Conservation (phyloP, 2,113 vertebrate genomes). For the Eurypyga helias region DNA sequence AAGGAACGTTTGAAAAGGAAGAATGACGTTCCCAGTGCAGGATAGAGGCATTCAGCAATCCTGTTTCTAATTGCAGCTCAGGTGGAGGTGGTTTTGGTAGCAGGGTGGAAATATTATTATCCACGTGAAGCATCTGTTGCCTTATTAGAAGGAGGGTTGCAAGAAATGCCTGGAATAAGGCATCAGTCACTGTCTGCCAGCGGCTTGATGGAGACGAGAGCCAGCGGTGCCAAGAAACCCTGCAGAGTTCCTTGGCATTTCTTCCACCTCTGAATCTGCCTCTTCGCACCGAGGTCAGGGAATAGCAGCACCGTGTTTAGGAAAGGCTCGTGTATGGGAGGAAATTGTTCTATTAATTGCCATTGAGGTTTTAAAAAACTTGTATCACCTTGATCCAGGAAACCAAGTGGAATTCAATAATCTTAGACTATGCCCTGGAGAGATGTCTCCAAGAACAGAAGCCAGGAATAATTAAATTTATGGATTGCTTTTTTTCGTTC, state of each 20-base stretch:
- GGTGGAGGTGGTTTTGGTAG: constrained; percentile 7
- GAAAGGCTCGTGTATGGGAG: neutral
- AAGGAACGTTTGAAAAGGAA: neutral
- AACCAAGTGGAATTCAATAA: neutral
- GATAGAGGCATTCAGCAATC: neutral
- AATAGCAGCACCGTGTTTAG: neutral
- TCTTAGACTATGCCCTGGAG: constrained; percentile 21
- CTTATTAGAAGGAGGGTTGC: neutral
- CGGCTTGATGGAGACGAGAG: neutral
- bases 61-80: constrained; percentile 5
- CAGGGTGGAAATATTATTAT: neutral
- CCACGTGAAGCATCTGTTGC: constrained; percentile 23
- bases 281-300: neutral
- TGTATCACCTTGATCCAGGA: constrained; percentile 20
- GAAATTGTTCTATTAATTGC: constrained; percentile 15
- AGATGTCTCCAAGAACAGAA: constrained; percentile 26
- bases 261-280: neutral
- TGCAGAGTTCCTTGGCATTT: neutral
- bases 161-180: constrained; percentile 2
- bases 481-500: neutral
- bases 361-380: neutral
- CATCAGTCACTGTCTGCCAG: neutral
- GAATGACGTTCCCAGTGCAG: neutral
- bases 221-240: neutral
- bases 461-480: constrained; percentile 65